A percentile compares a stretch with the other conserved stretches of the same genome.
Conservation (phyloP, 2,113 vertebrate species). For the Nestor notabilis region DNA sequence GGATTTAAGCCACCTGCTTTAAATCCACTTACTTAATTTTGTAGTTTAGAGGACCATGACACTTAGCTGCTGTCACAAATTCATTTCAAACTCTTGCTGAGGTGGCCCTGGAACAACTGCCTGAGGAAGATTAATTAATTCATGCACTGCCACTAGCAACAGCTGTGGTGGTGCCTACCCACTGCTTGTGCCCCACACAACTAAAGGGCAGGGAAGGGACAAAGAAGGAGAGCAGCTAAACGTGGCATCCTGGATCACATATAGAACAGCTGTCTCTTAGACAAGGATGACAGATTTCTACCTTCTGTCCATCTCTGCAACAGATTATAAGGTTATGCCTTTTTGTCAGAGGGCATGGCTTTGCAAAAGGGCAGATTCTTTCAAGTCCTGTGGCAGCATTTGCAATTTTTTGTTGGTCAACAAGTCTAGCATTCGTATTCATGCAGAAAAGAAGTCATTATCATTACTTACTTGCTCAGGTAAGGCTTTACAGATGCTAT, state of each 20-base stretch:
- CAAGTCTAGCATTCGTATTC: not conserved
- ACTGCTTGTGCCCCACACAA: not conserved
- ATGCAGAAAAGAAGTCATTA: not conserved
- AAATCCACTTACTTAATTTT: conserved; percentile 16
- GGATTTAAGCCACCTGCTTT: conserved; percentile 9
- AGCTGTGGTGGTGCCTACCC: not conserved
- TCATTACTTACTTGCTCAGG: not conserved
- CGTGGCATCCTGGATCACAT: not conserved
- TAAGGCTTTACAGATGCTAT: not conserved
- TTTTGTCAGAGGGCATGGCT: not conserved
- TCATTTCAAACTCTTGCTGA: not conserved
- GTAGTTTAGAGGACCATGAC: not conserved
- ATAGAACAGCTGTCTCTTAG: not conserved
- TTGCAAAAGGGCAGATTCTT: not conserved
- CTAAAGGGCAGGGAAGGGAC: not conserved
- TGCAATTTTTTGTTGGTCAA: not conserved
- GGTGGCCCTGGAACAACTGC: not conserved
- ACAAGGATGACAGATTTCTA: not conserved
- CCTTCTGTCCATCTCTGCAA: not conserved
- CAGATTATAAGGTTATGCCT: not conserved
- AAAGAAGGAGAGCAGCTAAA: not conserved
- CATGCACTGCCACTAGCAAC: not conserved
- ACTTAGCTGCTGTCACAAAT: not conserved
- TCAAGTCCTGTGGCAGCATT: not conserved
- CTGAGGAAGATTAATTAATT: not conserved